Base-by-base conservation (phyloP, 2,888 invertebrate genomes). In the Cephonodes hylas region DNA sequence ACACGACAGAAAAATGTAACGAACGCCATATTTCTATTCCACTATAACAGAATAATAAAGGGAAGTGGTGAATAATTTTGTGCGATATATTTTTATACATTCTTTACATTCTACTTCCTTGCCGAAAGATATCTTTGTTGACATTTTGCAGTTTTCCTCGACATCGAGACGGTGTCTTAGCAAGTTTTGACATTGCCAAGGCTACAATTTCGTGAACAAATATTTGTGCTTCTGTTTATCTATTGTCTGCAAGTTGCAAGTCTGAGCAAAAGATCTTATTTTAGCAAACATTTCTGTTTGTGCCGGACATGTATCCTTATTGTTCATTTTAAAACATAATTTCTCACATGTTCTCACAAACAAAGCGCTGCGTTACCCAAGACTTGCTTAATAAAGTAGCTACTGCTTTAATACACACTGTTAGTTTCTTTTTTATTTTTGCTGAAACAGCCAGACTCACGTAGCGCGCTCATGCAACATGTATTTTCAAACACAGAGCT, bases 311-410 rank as follows among this genome's bases (percentile, higher is more conserved):
- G 53, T 53, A 18, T 10, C 10, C 22, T 44, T 44, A 67, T 66
- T 73, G 65, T 64, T 69, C 65, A 64, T 63, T 59, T 68, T 70
- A 60, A 66, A 64, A 66, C 69, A 68, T 71, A 69, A 69, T 18
- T 27, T 31, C 23, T 53, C 53, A 53, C 18, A 18, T 53, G 53
- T 27, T 31, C 8, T 15, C 10, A 18, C 18, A 10, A 53, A 53
- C 53, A 53, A 53, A 53, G 31, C 53, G 10, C 53, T 31, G 31
- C 53, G 18, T 53, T 53, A 31, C 31, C 53, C 53, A 31, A 53
- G 53, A 53, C 53, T 31, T 53, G 53, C 53, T 53, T 27, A 53
- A 53, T 53, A 31, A 53, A 53, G 53, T 53, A 31, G 13, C 48
- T 48, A 48, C 27, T 27, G 48, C 48, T 25, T 15, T 27, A 48